These are phyloP conservation scores for Petrocephalus microphthalmus DNA, from an alignment of 2,113 vertebrate species.

Conservation along the genomic window DNA sequence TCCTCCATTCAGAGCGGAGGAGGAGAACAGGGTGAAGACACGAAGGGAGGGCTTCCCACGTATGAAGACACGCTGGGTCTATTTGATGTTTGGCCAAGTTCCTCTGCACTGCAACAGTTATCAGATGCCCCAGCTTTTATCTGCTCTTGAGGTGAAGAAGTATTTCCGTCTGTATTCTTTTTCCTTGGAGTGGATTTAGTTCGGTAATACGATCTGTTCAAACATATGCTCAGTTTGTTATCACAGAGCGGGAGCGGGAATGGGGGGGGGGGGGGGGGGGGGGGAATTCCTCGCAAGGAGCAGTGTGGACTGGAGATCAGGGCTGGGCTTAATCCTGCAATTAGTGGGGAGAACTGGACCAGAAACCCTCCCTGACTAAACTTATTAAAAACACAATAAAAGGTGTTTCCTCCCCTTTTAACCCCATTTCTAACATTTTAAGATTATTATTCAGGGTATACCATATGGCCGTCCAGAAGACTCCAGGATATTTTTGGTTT, in stretches of 20 bases:
- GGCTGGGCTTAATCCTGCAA: constrained; percentile 11
- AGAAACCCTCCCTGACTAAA: constrained; percentile 14
- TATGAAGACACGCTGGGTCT: constrained; percentile 13
- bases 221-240: constrained; percentile 21
- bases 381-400: constrained; percentile 9
- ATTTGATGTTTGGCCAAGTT: constrained; percentile 25
- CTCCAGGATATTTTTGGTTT: background rate
- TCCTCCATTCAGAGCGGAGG: constrained; percentile 27
- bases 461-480: background rate
- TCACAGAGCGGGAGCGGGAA: constrained; percentile 10
- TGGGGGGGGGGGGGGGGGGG: constrained; percentile 6
- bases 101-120: constrained; percentile 17
- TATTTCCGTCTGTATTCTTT: constrained; percentile 31
- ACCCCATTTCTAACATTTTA: background rate
- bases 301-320: constrained; percentile 5
- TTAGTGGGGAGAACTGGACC: constrained; percentile 5
- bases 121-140: constrained; percentile 31
- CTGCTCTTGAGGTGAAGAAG: constrained; percentile 31
- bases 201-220: constrained; percentile 11
- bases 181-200: constrained; percentile 18
- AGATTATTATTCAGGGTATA: background rate
- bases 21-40: background rate
- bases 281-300: background rate
- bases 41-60: background rate
- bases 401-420: background rate